Conservation (phyloP, 2,113 vertebrate species). For the Pongo pygmaeus region DNA sequence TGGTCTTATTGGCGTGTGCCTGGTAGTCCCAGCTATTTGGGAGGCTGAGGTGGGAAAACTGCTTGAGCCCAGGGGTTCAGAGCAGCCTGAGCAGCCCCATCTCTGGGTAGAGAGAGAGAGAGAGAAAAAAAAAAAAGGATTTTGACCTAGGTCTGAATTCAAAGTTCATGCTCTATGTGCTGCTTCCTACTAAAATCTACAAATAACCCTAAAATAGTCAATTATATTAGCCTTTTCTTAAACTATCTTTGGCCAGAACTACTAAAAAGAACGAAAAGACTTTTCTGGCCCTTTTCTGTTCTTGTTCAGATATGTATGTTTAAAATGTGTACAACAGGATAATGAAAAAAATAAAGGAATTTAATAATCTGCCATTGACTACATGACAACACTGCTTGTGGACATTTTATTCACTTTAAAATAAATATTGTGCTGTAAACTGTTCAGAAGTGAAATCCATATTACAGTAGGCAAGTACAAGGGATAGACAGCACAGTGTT, state of each 20-base stretch:
- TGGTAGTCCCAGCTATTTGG: too few relatives aligned
- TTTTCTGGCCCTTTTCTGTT: not conserved
- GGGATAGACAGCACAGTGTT: not conserved
- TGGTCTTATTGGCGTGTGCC: too few relatives aligned
- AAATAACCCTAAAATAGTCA: not conserved
- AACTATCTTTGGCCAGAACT: constrained; percentile 20
- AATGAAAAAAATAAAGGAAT: not conserved
- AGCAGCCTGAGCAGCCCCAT: too few relatives aligned
- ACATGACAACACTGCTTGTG: constrained; percentile 12
- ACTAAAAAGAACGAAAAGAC: constrained; percentile 24
- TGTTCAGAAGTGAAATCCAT: not conserved
- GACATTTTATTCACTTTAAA: constrained; percentile 67
- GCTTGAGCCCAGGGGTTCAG: too few relatives aligned
- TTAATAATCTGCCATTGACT: not conserved
- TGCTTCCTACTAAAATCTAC: not conserved
- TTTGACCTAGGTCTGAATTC: not conserved
- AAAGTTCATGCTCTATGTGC: not conserved
- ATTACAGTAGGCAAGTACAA: not conserved
- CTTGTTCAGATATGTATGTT: not conserved
- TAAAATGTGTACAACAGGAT: not conserved
- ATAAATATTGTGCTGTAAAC: constrained; percentile 51
- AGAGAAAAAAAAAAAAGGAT: not conserved
- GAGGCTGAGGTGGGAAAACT: too few relatives aligned
- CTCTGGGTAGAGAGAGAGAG: too few relatives aligned
- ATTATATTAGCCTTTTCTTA: not conserved